Percentiles rank a stretch among this genome's conserved stretches.
Evolutionary conservation across 1,140 invertebrate genomes (phyloP).

Genomic region (Drosophila pseudoananassae): DNA sequence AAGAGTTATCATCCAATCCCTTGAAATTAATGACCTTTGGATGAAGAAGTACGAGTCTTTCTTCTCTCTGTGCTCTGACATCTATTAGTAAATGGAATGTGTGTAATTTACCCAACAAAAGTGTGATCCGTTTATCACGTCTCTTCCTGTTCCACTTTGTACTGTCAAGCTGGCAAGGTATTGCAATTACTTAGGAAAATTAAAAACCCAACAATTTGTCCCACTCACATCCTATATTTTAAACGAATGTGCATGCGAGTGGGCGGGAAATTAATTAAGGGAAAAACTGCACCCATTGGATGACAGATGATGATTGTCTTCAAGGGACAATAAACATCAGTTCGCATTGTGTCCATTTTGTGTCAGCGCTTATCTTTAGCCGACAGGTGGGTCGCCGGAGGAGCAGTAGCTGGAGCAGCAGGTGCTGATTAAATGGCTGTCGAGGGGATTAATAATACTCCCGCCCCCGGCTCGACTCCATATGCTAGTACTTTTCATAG

Average conservation of each 20-base stretch:
- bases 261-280: slow-evolving; percentile 32
- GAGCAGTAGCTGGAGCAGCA: neutral
- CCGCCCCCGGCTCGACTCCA: neutral
- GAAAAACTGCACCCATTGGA: slow-evolving; percentile 43
- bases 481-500: neutral
- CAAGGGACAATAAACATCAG: slow-evolving; percentile 39
- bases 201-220: slow-evolving; percentile 34
- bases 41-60: neutral
- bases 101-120: slow-evolving; percentile 21
- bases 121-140: slow-evolving; percentile 26
- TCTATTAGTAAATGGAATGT: slow-evolving; percentile 7
- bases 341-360: slow-evolving; percentile 24
- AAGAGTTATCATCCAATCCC: neutral
- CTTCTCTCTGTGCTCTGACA: neutral
- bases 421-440: slow-evolving; percentile 40
- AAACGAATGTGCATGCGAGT: slow-evolving; percentile 16
- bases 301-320: slow-evolving; percentile 48
- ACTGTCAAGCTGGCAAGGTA: slow-evolving; percentile 39
- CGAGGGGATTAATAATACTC: slow-evolving; percentile 21
- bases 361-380: slow-evolving; percentile 11
- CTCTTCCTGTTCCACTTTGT: slow-evolving; percentile 26
- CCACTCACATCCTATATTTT: neutral
- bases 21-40: neutral
- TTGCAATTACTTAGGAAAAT: slow-evolving; percentile 73
- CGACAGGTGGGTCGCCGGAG: slow-evolving; percentile 3